Evolutionary conservation across 2,797 vertebrate species (phyloP).

Genomic region (Gallinago nigripennis): DNA sequence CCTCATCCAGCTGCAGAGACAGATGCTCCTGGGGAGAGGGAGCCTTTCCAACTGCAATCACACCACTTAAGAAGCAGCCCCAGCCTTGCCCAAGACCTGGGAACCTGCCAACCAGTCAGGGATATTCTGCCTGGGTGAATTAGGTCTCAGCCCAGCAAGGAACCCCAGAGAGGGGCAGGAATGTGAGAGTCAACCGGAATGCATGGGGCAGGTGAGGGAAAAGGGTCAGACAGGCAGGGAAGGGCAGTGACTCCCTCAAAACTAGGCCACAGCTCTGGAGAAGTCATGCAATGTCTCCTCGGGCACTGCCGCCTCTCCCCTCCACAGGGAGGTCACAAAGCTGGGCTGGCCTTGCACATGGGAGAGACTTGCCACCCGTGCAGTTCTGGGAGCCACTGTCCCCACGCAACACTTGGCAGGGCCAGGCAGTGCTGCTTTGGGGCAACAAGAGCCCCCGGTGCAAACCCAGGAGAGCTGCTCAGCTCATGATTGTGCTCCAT

Average conservation of each 20-base stretch:
- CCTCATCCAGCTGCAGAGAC: neutral
- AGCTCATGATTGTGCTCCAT: neutral
- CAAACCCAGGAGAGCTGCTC: neutral
- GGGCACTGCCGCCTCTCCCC: neutral
- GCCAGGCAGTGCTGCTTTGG: neutral
- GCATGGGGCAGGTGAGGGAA: rapidly evolving
- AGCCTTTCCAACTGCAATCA: neutral
- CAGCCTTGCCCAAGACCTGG: neutral
- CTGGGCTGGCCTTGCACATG: neutral
- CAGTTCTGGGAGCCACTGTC: rapidly evolving
- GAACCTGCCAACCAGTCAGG: neutral
- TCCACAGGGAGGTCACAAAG: neutral
- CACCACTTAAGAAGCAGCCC: neutral
- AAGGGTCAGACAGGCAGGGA: neutral
- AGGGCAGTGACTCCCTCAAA: neutral
- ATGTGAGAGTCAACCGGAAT: rapidly evolving
- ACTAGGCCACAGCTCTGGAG: neutral
- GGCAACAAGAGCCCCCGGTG: neutral
- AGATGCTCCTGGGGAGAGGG: neutral
- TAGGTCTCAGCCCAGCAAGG: neutral
- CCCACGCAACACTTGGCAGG: neutral
- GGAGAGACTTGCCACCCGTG: neutral
- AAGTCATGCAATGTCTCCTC: neutral
- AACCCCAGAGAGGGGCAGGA: neutral
- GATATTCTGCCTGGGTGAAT: neutral